Evolutionary conservation across 2,888 invertebrate species (phyloP).

Genomic region (Scaptomyza flava): DNA sequence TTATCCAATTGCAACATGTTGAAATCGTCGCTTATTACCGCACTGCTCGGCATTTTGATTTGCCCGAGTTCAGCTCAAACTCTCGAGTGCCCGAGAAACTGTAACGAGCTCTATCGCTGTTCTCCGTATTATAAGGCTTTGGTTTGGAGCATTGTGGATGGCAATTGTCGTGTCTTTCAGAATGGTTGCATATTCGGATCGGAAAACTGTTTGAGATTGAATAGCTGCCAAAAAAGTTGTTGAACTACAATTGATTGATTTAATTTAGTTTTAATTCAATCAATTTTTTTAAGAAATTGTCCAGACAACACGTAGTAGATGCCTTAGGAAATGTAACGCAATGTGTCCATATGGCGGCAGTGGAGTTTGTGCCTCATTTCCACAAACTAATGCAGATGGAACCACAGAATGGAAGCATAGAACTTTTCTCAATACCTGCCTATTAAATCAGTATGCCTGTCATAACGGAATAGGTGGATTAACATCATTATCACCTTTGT

Average conservation of each 20-base stretch:
- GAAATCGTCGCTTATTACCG: conserved; percentile 2
- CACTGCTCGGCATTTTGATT: conserved; percentile 13
- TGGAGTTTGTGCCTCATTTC: conserved; percentile 40
- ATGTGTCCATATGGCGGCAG: conserved; percentile 25
- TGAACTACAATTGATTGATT: background rate
- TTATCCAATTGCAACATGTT: conserved; percentile 18
- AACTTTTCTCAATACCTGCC: conserved; percentile 35
- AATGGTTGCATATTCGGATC: conserved; percentile 45
- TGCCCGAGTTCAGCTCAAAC: conserved; percentile 19
- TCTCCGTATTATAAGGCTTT: conserved; percentile 34
- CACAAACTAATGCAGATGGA: conserved; percentile 6
- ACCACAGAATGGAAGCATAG: background rate
- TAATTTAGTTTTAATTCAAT: accelerated
- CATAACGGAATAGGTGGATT: conserved; percentile 13
- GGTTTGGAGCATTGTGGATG: conserved; percentile 40
- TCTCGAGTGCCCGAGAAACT: conserved; percentile 24
- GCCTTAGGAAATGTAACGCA: conserved; percentile 11
- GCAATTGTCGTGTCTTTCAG: conserved; percentile 50
- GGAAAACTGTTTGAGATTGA: conserved; percentile 45
- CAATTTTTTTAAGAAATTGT: conserved; percentile 25
- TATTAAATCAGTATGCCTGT: conserved; percentile 29
- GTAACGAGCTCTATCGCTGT: conserved; percentile 22
- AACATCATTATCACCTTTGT: background rate
- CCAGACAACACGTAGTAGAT: conserved; percentile 9
- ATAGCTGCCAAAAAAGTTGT: conserved; percentile 42